Percentiles rank a stretch among this genome's conserved stretches.
These are phyloP conservation scores for Drosophila lacicola DNA, from an alignment of 2,888 invertebrate species.

Conservation along the genomic window DNA sequence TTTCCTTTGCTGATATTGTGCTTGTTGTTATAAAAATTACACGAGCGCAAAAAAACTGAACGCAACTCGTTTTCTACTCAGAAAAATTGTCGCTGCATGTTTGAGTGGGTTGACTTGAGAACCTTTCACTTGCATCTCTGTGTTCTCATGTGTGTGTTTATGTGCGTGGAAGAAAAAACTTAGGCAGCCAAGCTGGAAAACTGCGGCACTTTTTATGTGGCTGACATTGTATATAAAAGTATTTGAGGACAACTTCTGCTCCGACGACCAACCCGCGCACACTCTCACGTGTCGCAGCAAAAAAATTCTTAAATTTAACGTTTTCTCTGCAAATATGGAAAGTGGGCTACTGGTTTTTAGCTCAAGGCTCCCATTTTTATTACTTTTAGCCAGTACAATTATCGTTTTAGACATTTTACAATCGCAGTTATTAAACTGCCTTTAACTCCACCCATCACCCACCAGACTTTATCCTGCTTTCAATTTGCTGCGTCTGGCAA, in stretches of 20 bases:
- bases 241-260: slow-evolving; percentile 30
- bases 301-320: slow-evolving; percentile 11
- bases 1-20: slow-evolving; percentile 28
- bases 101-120: slow-evolving; percentile 46
- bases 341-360: too few species aligned
- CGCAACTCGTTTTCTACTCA: slow-evolving; percentile 69
- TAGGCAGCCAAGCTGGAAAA: slow-evolving; percentile 7
- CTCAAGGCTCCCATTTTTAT: not conserved
- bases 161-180: slow-evolving; percentile 10
- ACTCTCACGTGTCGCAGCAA: not conserved
- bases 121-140: slow-evolving; percentile 7
- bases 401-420: slow-evolving; percentile 28
- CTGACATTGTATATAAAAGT: slow-evolving; percentile 40
- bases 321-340: not conserved
- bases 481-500: slow-evolving; percentile 20
- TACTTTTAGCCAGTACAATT: slow-evolving; percentile 34
- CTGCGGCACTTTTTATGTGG: slow-evolving; percentile 12
- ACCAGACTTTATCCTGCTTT: not conserved
- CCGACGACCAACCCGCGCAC: not conserved
- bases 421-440: slow-evolving; percentile 39
- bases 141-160: not conserved
- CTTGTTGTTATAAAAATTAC: slow-evolving; percentile 54
- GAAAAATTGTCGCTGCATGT: slow-evolving; percentile 68
- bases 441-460: not conserved
- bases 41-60: slow-evolving; percentile 48